A percentile compares a stretch with the other conserved stretches of the same genome.
Evolutionary conservation across 2,888 invertebrate species (phyloP).

Genomic region (Ophion slaviceki): DNA sequence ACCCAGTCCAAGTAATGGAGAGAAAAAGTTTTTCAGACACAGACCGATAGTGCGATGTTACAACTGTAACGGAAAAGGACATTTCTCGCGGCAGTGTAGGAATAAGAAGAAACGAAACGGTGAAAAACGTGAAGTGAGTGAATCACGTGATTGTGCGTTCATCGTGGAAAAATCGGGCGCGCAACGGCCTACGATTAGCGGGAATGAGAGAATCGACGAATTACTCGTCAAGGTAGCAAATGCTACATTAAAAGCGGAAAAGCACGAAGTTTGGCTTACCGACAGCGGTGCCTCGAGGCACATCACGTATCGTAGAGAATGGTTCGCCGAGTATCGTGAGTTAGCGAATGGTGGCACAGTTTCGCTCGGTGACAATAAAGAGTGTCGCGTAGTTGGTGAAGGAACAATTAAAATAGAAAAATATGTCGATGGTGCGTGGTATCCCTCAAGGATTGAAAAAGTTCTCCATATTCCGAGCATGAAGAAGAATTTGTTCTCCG

Average conservation of each 20-base stretch:
- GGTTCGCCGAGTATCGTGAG: conserved; percentile 12
- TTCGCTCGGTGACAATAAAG: conserved; percentile 11
- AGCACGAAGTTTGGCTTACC: neutral
- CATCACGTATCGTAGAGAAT: neutral
- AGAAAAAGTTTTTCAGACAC: neutral
- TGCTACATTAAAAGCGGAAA: neutral
- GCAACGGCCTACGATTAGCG: neutral
- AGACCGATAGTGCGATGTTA: neutral
- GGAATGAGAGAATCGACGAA: neutral
- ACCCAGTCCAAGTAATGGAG: neutral
- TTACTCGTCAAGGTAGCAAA: neutral
- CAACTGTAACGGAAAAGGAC: neutral
- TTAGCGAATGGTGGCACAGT: conserved; percentile 1
- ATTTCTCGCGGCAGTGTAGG: neutral
- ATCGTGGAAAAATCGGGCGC: conserved; percentile 22
- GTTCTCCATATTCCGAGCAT: conserved; percentile 8
- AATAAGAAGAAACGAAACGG: neutral
- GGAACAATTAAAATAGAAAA: conserved; percentile 6
- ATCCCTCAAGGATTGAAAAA: neutral
- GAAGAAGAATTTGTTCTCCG: conserved; percentile 1
- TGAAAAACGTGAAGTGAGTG: neutral
- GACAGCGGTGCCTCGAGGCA: conserved; percentile 31
- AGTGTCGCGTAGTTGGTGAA: neutral
- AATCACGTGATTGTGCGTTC: conserved; percentile 32
- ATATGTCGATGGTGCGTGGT: neutral